Percentiles rank a stretch among this genome's conserved stretches.
phyloP scores from a whole-genome alignment of 2,797 vertebrate species.

The Nannoperca australis region DNA sequence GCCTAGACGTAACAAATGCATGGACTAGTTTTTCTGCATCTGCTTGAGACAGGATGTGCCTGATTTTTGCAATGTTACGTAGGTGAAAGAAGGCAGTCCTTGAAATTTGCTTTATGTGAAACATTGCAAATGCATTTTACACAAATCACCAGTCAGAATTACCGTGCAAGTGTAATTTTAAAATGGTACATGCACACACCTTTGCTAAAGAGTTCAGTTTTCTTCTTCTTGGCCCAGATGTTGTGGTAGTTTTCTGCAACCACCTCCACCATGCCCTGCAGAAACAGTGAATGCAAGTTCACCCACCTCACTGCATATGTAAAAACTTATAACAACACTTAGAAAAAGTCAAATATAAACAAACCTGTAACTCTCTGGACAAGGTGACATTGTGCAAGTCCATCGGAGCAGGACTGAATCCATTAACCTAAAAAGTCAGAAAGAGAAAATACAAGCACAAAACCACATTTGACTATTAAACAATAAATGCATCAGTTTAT shows the following conservation, averaged over 20 bases:
- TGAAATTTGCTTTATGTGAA: no score
- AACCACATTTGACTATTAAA: not conserved
- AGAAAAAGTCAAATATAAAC: slow-evolving; percentile 20
- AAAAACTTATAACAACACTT: no score
- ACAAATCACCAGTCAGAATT: not conserved
- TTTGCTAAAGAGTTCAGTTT: slow-evolving; percentile 93
- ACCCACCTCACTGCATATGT: no score
- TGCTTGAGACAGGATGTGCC: no score
- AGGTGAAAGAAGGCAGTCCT: no score
- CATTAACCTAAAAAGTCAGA: slow-evolving; percentile 85
- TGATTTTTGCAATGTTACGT: no score
- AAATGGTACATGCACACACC: slow-evolving; percentile 77
- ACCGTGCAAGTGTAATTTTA: not conserved
- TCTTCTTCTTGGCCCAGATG: slow-evolving; percentile 99
- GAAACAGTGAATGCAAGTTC: not conserved
- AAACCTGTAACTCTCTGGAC: slow-evolving; percentile 95
- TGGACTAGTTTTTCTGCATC: no score
- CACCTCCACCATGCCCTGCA: slow-evolving; percentile 95
- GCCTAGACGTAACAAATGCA: no score
- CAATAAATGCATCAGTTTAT: not conserved
- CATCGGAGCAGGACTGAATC: slow-evolving; percentile 90
- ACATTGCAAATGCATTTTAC: slow-evolving; percentile 16
- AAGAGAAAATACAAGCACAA: not conserved
- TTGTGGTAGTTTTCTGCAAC: slow-evolving; percentile 99
- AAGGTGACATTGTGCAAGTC: slow-evolving; percentile 94